These are phyloP conservation scores for Agapornis canus DNA, from an alignment of 2,797 vertebrate genomes.

Conservation along the genomic window DNA sequence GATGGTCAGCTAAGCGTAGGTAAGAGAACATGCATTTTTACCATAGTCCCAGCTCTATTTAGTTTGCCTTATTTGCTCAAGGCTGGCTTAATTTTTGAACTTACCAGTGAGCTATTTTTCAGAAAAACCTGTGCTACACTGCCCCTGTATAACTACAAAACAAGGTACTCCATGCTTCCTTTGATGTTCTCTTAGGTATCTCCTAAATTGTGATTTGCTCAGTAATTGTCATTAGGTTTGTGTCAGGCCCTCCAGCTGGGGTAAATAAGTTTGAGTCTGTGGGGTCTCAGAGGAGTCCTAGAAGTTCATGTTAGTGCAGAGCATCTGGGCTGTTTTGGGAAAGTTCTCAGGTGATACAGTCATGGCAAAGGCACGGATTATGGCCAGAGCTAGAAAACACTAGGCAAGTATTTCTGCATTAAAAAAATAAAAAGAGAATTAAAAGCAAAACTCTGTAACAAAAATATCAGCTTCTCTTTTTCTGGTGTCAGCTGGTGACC, in stretches of 20 bases:
- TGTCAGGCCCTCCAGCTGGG: not conserved
- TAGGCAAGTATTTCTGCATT: not conserved
- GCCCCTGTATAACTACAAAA: not conserved
- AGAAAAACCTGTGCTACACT: not conserved
- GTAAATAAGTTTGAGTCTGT: not conserved
- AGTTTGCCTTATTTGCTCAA: conserved; percentile 27
- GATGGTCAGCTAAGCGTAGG: not conserved
- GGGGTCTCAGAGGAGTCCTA: not conserved
- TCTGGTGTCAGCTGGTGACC: not conserved
- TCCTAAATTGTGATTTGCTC: not conserved
- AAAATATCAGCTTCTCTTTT: not conserved
- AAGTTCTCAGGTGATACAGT: not conserved
- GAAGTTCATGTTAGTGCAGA: not conserved
- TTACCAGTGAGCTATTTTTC: not conserved
- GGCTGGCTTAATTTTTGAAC: conserved; percentile 17
- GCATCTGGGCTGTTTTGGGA: not conserved
- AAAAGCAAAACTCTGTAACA: not conserved
- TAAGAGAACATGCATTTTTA: not conserved
- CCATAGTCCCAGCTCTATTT: conserved; percentile 17
- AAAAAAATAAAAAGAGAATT: not conserved
- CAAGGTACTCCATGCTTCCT: not conserved
- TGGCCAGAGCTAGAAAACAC: not conserved
- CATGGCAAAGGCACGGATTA: not conserved
- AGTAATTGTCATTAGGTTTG: not conserved
- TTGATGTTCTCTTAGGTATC: not conserved